Percentiles rank a stretch among this genome's conserved stretches.
These are phyloP conservation scores for Micropterix aruncella DNA, from an alignment of 2,888 invertebrate genomes.

Conservation along the genomic window DNA sequence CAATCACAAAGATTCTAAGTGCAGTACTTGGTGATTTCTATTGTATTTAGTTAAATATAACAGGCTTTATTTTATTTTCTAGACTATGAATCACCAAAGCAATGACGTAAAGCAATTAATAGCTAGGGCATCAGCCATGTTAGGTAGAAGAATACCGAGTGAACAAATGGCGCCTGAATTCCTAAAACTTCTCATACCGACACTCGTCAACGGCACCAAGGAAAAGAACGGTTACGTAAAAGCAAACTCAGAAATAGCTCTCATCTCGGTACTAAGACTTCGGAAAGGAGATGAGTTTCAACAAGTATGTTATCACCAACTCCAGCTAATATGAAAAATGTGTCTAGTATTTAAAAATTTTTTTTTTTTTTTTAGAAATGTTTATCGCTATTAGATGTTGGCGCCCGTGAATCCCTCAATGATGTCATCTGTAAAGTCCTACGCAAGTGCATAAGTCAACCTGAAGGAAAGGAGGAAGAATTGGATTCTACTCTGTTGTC, in stretches of 20 bases:
- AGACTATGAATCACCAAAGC: slow-evolving; percentile 85
- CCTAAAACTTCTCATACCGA: slow-evolving; percentile 68
- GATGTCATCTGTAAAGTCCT: slow-evolving; percentile 85
- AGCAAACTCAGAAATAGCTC: slow-evolving; percentile 84
- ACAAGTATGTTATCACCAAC: slow-evolving; percentile 35
- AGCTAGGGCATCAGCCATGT: slow-evolving; percentile 63
- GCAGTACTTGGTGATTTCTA: no score
- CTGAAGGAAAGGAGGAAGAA: slow-evolving; percentile 80
- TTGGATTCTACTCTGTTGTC: slow-evolving; percentile 83
- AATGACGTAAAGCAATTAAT: slow-evolving; percentile 91
- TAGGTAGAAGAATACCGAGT: slow-evolving; percentile 49
- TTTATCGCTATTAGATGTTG: slow-evolving; percentile 63
- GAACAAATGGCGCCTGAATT: slow-evolving; percentile 52
- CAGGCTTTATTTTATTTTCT: slow-evolving; percentile 18
- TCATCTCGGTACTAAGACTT: slow-evolving; percentile 73
- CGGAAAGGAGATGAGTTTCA: slow-evolving; percentile 58
- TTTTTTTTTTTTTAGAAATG: slow-evolving; percentile 43
- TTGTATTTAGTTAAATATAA: no score
- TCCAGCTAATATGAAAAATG: background rate
- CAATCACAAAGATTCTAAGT: no score
- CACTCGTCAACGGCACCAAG: slow-evolving; percentile 94
- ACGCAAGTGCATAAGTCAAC: slow-evolving; percentile 60
- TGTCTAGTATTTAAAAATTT: slow-evolving; percentile 4
- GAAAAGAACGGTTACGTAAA: slow-evolving; percentile 95
- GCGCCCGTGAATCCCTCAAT: slow-evolving; percentile 75